phyloP scores from a whole-genome alignment of 64 coral and sea anemone genomes.

The Stichodactyla helianthus region DNA sequence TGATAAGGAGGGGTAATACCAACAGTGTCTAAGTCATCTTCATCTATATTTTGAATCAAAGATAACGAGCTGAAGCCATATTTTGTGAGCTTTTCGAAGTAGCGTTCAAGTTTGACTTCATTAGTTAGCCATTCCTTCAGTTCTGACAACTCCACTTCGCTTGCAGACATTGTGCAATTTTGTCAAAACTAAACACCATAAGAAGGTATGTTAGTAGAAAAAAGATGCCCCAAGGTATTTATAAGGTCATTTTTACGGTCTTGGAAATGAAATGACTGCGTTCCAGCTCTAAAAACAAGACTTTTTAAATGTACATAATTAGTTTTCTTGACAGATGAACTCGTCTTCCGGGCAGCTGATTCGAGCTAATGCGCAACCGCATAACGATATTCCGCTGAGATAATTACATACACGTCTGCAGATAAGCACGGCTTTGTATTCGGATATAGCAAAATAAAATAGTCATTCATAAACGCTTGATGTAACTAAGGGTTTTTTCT shows the following conservation, averaged over 20 bases:
- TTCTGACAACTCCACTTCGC: constrained; percentile 12
- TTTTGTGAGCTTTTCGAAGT: constrained; percentile 79
- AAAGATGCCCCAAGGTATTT: neutral
- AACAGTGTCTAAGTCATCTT: constrained; percentile 55
- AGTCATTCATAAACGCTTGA: no score
- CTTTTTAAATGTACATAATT: neutral
- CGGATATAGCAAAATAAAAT: no score
- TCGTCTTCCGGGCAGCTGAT: constrained; percentile 11
- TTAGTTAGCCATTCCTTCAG: constrained; percentile 65
- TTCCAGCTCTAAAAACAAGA: neutral
- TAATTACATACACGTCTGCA: no score
- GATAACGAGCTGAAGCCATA: constrained; percentile 66
- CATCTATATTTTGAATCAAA: constrained; percentile 47
- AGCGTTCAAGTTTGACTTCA: constrained; percentile 84
- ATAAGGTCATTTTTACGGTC: neutral
- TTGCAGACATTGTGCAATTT: constrained; percentile 2
- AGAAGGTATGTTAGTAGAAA: neutral
- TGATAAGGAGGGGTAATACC: constrained; percentile 75
- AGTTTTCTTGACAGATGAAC: neutral
- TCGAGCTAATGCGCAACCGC: constrained; percentile 3
- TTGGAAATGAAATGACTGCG: neutral
- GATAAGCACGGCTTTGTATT: no score
- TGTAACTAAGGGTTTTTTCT: no score
- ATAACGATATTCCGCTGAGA: neutral
- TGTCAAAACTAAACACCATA: neutral